These are phyloP conservation scores for Urocynchramus pylzowi DNA, from an alignment of 2,113 vertebrate species.

Conservation along the genomic window DNA sequence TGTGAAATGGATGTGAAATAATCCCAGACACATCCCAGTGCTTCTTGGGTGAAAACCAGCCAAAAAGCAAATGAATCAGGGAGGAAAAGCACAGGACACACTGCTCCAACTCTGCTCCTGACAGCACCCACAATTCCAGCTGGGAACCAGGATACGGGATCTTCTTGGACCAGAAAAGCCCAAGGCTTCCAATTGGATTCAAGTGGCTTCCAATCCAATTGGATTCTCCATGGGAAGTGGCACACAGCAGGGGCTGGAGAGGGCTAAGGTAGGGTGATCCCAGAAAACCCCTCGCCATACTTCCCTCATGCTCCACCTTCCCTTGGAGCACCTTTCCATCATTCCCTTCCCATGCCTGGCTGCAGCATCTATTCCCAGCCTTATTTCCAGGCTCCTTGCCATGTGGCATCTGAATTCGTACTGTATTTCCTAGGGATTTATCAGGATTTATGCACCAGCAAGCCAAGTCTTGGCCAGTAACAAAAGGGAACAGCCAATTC, in stretches of 20 bases:
- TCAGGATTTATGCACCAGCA: not conserved
- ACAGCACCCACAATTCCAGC: not conserved
- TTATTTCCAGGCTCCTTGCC: not conserved
- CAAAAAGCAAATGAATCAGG: rapidly evolving
- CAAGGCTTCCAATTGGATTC: not conserved
- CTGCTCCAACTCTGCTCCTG: not conserved
- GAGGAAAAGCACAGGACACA: not conserved
- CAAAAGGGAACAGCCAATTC: not conserved
- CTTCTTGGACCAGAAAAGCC: not conserved
- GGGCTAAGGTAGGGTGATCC: not conserved
- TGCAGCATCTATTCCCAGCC: not conserved
- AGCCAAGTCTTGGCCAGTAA: not conserved
- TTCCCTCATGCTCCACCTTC: not conserved
- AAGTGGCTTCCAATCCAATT: too few species aligned
- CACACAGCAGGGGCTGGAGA: not conserved
- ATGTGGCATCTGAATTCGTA: rapidly evolving
- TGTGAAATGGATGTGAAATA: not conserved
- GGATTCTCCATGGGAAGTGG: not conserved
- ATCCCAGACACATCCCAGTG: not conserved
- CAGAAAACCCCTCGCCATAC: rapidly evolving
- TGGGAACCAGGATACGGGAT: not conserved
- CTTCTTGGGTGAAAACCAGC: not conserved
- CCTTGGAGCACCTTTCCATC: not conserved
- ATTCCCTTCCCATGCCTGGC: not conserved
- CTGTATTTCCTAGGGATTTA: not conserved